Percentiles rank a stretch among this genome's conserved stretches.
Conservation (phyloP, 2,888 invertebrate species). For the Leptinotarsa tumamoca region DNA sequence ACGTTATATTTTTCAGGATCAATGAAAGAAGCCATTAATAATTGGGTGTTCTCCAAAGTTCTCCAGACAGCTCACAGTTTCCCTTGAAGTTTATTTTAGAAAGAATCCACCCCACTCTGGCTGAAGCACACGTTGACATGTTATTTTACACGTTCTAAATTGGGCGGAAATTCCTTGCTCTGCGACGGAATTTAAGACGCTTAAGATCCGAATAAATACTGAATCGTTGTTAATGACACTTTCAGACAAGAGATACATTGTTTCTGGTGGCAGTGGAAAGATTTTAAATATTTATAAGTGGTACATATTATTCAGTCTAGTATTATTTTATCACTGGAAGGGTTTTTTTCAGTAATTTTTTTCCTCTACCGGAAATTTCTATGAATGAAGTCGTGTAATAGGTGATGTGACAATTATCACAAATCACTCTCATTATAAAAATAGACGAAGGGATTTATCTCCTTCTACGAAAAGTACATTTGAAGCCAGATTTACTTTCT, state of each 20-base stretch:
- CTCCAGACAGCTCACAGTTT: constrained; percentile 25
- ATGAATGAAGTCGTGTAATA: no score
- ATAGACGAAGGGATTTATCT: no score
- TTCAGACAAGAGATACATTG: constrained; percentile 20
- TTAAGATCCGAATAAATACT: constrained; percentile 35
- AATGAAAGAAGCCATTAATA: constrained; percentile 24
- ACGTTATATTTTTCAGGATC: constrained; percentile 11
- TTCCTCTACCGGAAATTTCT: no score
- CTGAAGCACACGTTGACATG: constrained; percentile 29
- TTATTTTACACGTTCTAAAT: constrained; percentile 42
- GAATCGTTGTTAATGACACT: constrained; percentile 38
- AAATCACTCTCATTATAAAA: no score
- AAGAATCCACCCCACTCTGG: constrained; percentile 28
- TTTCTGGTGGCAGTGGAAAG: background rate
- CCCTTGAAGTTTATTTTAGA: constrained; percentile 28
- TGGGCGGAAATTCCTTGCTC: constrained; percentile 39
- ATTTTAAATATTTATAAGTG: background rate
- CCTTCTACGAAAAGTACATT: no score
- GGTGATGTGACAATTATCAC: no score
- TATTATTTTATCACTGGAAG: background rate
- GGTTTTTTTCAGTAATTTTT: no score
- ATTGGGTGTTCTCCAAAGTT: constrained; percentile 28
- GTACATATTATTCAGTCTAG: background rate
- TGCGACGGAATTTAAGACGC: constrained; percentile 35
- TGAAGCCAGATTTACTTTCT: no score